Conservation (phyloP, 2,797 vertebrate genomes). For the Salarias fasciatus region DNA sequence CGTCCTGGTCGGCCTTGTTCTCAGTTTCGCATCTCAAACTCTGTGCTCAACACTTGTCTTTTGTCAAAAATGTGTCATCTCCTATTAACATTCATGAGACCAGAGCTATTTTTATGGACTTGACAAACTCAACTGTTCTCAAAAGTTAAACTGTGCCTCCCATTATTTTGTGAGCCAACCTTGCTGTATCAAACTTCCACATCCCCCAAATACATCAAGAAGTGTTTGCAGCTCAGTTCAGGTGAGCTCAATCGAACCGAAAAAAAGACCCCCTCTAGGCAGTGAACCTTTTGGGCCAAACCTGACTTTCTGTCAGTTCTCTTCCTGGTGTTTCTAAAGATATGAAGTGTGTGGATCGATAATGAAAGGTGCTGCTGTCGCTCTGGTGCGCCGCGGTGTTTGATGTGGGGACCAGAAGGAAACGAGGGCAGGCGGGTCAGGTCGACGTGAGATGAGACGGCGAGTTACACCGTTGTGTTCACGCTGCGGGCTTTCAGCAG, state of each 20-base stretch:
- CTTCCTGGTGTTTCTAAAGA: slow-evolving; percentile 27
- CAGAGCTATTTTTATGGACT: neutral
- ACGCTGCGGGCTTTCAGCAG: neutral
- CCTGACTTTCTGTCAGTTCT: slow-evolving; percentile 33
- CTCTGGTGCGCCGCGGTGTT: slow-evolving; percentile 46
- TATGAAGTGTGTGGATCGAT: slow-evolving; percentile 55
- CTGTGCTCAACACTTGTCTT: neutral
- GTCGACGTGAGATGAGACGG: slow-evolving; percentile 7
- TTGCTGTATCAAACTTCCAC: too few species aligned
- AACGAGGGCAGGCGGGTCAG: slow-evolving; percentile 28
- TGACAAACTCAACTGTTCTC: too few species aligned
- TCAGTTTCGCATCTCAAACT: neutral
- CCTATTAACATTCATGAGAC: neutral
- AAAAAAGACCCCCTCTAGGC: slow-evolving; percentile 1
- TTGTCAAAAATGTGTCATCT: neutral
- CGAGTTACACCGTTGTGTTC: slow-evolving; percentile 2
- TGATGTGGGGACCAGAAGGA: slow-evolving; percentile 52
- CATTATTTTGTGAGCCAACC: neutral
- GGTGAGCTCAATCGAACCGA: slow-evolving; percentile 1
- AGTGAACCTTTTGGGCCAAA: neutral
- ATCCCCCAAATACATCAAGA: neutral
- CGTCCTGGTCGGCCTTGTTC: too few species aligned
- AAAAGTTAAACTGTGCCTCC: neutral
- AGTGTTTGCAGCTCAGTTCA: neutral
- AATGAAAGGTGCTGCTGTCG: slow-evolving; percentile 55